Evolutionary conservation across 2,113 vertebrate species (phyloP).

Genomic region (Neofelis nebulosa): DNA sequence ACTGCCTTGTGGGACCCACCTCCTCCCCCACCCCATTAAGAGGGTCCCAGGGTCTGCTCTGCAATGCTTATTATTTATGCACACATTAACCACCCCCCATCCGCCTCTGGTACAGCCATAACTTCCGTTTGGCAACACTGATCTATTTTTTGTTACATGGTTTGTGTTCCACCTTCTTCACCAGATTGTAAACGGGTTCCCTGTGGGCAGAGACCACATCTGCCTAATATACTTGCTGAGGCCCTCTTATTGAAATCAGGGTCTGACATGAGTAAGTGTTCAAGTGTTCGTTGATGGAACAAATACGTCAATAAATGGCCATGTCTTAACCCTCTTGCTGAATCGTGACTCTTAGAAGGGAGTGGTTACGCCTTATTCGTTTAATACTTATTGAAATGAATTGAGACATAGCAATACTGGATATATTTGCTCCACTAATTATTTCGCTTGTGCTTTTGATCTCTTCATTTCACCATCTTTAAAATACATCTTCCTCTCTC

Average conservation of each 20-base stretch:
- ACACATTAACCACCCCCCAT: background rate
- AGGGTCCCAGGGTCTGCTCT: background rate
- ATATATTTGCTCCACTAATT: background rate
- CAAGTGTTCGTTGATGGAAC: background rate
- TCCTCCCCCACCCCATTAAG: background rate
- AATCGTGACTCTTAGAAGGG: background rate
- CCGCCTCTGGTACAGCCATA: background rate
- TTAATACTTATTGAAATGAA: background rate
- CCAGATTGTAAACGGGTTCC: background rate
- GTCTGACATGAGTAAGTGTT: background rate
- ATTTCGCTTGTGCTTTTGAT: background rate
- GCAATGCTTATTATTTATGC: background rate
- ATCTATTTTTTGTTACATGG: background rate
- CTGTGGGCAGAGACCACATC: background rate
- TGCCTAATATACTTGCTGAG: background rate
- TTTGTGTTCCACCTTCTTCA: background rate
- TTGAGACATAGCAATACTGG: too few species aligned
- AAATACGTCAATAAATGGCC: background rate
- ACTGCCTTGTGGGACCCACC: background rate
- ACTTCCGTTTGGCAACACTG: background rate
- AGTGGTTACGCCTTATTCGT: background rate
- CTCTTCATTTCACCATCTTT: background rate
- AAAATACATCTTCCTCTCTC: background rate
- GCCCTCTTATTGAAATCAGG: background rate
- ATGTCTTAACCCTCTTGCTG: background rate